phyloP scores from a whole-genome alignment of 2,797 vertebrate species.

The Karalla daura region DNA sequence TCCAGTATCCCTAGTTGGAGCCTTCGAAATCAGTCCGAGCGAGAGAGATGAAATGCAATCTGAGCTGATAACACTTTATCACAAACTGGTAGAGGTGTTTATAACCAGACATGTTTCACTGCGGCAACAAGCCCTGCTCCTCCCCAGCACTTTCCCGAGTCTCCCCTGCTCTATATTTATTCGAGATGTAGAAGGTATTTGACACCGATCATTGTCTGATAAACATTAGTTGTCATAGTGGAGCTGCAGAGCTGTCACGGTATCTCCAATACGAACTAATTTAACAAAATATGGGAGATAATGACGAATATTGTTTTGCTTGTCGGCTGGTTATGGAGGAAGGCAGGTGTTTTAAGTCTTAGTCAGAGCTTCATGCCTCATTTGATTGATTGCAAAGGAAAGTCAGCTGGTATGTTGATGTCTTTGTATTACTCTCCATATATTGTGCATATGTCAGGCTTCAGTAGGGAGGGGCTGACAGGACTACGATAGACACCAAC shows the following conservation, averaged over 20 bases:
- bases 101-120: constrained; percentile 39
- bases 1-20: neutral
- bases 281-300: too few relatives aligned
- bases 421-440: neutral
- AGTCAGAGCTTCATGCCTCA: neutral
- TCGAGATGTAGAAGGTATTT: neutral
- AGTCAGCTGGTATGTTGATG: neutral
- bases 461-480: neutral
- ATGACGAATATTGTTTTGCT: neutral
- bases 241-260: too few relatives aligned
- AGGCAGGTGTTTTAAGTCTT: neutral
- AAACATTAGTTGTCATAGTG: neutral
- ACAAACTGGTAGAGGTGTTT: constrained; percentile 39
- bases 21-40: constrained; percentile 4
- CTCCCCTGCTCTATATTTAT: neutral
- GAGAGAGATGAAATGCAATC: constrained; percentile 3
- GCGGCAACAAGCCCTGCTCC: constrained; percentile 17
- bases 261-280: too few relatives aligned
- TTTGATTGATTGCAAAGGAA: neutral
- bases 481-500: neutral
- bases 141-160: constrained; percentile 5
- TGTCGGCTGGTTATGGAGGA: neutral
- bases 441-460: neutral
- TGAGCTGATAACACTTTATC: constrained; percentile 2
- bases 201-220: neutral